These are phyloP conservation scores for Megalopta genalis DNA, from an alignment of 1,140 invertebrate species.

Conservation along the genomic window DNA sequence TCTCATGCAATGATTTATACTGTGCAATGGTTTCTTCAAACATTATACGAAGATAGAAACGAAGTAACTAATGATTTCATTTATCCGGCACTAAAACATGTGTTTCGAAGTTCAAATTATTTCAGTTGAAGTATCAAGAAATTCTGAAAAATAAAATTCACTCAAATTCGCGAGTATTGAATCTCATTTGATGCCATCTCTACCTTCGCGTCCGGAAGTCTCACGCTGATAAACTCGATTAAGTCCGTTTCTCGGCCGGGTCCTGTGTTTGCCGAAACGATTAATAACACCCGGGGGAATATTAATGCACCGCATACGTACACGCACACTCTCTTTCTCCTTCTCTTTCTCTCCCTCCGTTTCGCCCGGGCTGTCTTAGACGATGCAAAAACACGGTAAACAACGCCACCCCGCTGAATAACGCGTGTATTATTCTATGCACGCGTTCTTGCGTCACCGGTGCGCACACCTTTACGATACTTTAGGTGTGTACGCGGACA, in stretches of 20 bases:
- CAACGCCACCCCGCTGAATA: neutral
- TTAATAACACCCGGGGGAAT: conserved; percentile 47
- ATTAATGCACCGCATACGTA: conserved; percentile 5
- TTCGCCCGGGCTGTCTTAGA: neutral
- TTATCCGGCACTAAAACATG: no score
- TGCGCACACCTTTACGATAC: conserved; percentile 21
- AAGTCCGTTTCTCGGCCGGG: conserved; percentile 34
- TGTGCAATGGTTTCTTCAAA: no score
- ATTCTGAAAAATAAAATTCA: no score
- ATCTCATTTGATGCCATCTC: no score
- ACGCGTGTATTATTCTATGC: conserved; percentile 9
- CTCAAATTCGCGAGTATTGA: no score
- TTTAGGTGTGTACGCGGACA: conserved; percentile 39
- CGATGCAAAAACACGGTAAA: neutral
- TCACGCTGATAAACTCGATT: conserved; percentile 47
- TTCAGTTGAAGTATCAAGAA: no score
- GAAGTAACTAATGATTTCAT: no score
- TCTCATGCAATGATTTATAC: no score
- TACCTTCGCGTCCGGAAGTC: conserved; percentile 36
- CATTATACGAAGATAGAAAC: no score
- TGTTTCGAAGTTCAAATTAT: no score
- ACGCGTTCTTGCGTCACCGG: conserved; percentile 12
- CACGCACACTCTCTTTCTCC: neutral
- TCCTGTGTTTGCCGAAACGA: conserved; percentile 34
- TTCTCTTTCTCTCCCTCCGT: neutral